Base-by-base conservation (phyloP, 2,797 vertebrate genomes). In the Propithecus deckenii region DNA sequence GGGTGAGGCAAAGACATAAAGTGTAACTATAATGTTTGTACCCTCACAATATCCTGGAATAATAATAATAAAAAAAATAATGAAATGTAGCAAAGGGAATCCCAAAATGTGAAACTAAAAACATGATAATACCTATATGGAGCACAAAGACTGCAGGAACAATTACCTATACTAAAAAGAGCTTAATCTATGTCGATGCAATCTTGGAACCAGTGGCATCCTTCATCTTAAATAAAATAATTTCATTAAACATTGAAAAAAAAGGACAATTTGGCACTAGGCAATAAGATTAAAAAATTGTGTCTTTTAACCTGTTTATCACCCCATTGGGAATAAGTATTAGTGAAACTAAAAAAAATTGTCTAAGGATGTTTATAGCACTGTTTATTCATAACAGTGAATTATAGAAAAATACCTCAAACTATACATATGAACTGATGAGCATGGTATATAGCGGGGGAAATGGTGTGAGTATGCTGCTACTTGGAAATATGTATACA, bases 361-460 rank as follows among this genome's bases (percentile, higher is more conserved):
- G 14, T 79, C 14, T 57, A 75, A 84, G 88, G 20, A 48, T 84
- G 20, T 41, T 52, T 81, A n/a, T 95, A 94, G 32, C 28, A 86
- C 32, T 72, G 11, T 63, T 93, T 93, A 94, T 92, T 96, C 43
- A 86, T 86, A 96, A 79, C 74, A 91, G 86, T 18, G 25, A 96
- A 28, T 72, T 61, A 74, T 52, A 83, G 78, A 89, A 63, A 86
- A 63, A 89, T 88, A 86, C 85, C 43, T 95, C 38, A 92, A 91
- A 83, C 18, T 86, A 83, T 55, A 71, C 10, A 81, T 76, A 71
- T 79, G 38, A 74, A 80, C n/a, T 90, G 32, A 74, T 67, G 55
- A 86, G 50, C 38, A 57, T 93, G 38, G 78, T 57, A 65, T n/a
- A 69, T 50, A 76, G 71, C 76, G 69, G n/a, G n/a, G 89, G 93